A percentile compares a stretch with the other conserved stretches of the same genome.
Conservation (phyloP, 2,888 invertebrate genomes). For the Parthenolecanium corni region DNA sequence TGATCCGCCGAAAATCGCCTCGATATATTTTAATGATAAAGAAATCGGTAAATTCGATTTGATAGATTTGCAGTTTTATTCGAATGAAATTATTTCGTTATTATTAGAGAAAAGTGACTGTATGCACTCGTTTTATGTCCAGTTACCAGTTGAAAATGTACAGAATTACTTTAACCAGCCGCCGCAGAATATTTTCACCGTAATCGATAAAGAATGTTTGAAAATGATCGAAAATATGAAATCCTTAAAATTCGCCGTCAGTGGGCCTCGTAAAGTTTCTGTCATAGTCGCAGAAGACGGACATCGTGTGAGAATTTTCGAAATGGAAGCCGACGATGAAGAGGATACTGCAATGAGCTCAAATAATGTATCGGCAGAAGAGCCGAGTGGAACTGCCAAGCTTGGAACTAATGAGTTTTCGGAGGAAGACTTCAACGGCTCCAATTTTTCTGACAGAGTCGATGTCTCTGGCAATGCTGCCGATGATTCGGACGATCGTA, state of each 20-base stretch:
- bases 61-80: constrained; percentile 66
- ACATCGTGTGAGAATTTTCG: constrained; percentile 71
- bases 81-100: constrained; percentile 57
- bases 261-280: constrained; percentile 71
- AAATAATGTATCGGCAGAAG: constrained; percentile 22
- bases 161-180: not conserved
- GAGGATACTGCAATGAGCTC: constrained; percentile 65
- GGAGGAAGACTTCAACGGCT: constrained; percentile 11
- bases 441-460: constrained; percentile 5
- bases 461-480: constrained; percentile 20
- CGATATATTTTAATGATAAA: constrained; percentile 21
- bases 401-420: constrained; percentile 2
- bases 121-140: constrained; percentile 27
- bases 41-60: constrained; percentile 37
- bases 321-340: constrained; percentile 86
- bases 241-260: constrained; percentile 63
- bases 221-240: constrained; percentile 55
- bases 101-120: constrained; percentile 45
- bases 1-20: not conserved
- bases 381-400: constrained; percentile 4
- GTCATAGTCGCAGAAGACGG: constrained; percentile 68
- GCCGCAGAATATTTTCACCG: constrained; percentile 19
- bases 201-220: constrained; percentile 33
- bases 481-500: constrained; percentile 20
- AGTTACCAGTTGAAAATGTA: constrained; percentile 21